phyloP scores from a whole-genome alignment of 2,888 invertebrate genomes.

The Orthosia cruda region DNA sequence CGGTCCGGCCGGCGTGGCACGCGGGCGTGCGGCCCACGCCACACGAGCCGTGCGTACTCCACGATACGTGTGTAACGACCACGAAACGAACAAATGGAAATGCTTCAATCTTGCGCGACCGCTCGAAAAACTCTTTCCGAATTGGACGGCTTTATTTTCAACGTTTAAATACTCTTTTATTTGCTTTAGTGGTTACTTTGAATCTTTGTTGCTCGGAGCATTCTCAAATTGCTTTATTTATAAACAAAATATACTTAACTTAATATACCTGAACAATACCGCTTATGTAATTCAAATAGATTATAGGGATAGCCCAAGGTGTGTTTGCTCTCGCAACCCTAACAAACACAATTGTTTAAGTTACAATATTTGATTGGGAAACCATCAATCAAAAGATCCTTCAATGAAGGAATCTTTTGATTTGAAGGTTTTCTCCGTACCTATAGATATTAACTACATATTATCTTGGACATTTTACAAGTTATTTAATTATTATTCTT shows the following conservation, averaged over 20 bases:
- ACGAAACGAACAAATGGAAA: constrained; percentile 74
- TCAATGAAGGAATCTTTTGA: neutral
- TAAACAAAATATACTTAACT: neutral
- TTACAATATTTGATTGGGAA: constrained; percentile 23
- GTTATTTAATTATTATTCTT: constrained; percentile 6
- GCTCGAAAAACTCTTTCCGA: constrained; percentile 33
- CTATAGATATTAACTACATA: neutral
- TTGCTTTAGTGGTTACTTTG: constrained; percentile 6
- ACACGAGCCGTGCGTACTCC: constrained; percentile 57
- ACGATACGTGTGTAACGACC: constrained; percentile 68
- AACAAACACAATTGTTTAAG: constrained; percentile 35
- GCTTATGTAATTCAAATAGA: constrained; percentile 38
- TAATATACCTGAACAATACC: constrained; percentile 1
- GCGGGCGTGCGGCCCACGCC: constrained; percentile 50
- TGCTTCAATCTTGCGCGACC: constrained; percentile 66
- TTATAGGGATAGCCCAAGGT: constrained; percentile 13
- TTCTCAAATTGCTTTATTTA: constrained; percentile 15
- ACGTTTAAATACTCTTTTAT: neutral
- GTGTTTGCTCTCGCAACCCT: constrained; percentile 24
- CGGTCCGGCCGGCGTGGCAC: neutral
- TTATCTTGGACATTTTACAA: neutral
- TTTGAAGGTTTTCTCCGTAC: too few species aligned
- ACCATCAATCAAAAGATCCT: constrained; percentile 22
- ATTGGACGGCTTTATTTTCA: constrained; percentile 26
- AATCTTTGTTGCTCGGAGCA: neutral